Base-by-base conservation (phyloP, 2,113 vertebrate species). In the Stigmatopora nigra region DNA sequence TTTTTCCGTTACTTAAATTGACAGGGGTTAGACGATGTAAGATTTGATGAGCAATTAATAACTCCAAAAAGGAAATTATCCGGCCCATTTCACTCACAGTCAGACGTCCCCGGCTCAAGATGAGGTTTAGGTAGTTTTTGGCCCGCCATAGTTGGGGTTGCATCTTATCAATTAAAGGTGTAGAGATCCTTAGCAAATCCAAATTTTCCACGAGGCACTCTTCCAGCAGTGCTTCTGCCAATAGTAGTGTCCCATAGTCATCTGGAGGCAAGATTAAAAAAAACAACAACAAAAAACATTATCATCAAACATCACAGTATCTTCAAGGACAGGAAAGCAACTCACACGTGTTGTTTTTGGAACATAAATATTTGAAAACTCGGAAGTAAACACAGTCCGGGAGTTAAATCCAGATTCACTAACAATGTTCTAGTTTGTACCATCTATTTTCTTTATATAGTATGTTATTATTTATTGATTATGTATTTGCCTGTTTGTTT, bases 211-310 rank as follows among this genome's bases (percentile, higher is more conserved):
- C 90, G 64, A 98, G 81, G 78, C 92, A 94, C 62, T 95, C 91
- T 79, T 99, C 97, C 82, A 99, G 82, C 71, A 94, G 80, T 20
- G 88, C 88, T 73, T 99, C 97, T 0, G 94, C 95, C 76, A 93
- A 86, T 72, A 98, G 78, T 83, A 99, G 87, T 11, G 79, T 89
- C 73, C 91, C 90, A 0, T 93, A 92, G 82, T 97, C 97, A 84
- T 97, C 97, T 99, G 9, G 7, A 22, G 1, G 73, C 63, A 48
- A 83, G 5, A 0, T 17, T 31, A 31, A 31, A 31, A 31, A 31
- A 31, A 2, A 31, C n/a, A n/a, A n/a, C n/a, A 25, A 59, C 0
- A 1, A 72, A 65, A 67, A 66, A 25, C 44, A 46, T 38, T 31
- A 51, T 31, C 19, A 35, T 48, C 31, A 73, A 63, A n/a, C n/a